These are phyloP conservation scores for Argopecten irradians DNA, from an alignment of 1,140 invertebrate species.

Conservation along the genomic window DNA sequence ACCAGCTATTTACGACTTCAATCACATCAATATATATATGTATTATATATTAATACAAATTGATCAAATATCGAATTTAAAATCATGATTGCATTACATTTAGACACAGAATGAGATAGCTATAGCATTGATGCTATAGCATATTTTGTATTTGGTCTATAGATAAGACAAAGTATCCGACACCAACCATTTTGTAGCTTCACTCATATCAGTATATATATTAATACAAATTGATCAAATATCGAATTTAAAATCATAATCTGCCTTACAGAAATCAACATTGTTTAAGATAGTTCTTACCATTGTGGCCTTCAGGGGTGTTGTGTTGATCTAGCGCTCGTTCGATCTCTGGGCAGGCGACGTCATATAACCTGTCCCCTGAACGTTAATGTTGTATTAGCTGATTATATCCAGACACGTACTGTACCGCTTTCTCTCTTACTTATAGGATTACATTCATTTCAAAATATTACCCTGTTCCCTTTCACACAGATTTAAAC, in stretches of 20 bases:
- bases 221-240: background rate
- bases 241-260: background rate
- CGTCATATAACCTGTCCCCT: background rate
- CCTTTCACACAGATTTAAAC: background rate
- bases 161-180: too few relatives aligned
- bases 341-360: background rate
- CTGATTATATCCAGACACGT: background rate
- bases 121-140: too few relatives aligned
- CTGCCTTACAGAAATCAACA: background rate
- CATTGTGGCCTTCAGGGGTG: background rate
- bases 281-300: background rate
- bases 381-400: background rate
- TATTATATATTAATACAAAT: background rate
- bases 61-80: background rate
- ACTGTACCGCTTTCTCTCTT: background rate
- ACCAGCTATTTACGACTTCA: too few relatives aligned
- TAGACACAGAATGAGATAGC: too few relatives aligned
- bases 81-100: too few relatives aligned
- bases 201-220: background rate
- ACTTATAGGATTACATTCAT: background rate
- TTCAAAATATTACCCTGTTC: conserved; percentile 15
- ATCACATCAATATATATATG: too few relatives aligned
- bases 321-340: background rate
- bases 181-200: too few relatives aligned
- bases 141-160: too few relatives aligned